Conservation (phyloP, 2,797 vertebrate genomes). For the Sorex maritimensis region DNA sequence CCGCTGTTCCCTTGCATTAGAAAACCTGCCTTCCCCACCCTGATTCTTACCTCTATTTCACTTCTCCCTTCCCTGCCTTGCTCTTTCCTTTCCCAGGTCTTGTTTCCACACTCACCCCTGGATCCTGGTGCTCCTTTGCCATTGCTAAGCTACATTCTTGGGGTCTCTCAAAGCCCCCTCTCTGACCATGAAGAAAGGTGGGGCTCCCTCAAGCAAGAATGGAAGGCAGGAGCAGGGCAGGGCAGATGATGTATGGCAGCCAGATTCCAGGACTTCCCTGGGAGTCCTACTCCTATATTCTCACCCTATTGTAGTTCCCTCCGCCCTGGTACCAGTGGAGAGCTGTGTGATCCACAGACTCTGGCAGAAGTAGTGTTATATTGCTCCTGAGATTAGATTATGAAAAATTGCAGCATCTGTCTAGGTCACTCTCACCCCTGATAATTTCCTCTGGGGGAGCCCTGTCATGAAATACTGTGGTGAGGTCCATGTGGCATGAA, state of each 20-base stretch:
- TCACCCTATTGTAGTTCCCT: neutral
- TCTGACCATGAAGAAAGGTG: slow-evolving; percentile 27
- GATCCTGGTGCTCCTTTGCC: neutral
- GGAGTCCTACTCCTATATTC: neutral
- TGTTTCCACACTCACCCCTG: neutral
- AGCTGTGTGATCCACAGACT: neutral
- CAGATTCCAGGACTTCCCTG: neutral
- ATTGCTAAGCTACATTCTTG: neutral
- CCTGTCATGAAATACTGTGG: neutral
- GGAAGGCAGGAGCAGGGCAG: neutral
- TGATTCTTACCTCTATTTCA: neutral
- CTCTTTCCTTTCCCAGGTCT: slow-evolving; percentile 32
- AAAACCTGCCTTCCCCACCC: neutral
- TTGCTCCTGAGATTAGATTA: neutral
- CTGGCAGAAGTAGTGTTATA: neutral
- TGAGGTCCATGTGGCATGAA: neutral
- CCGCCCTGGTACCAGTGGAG: neutral
- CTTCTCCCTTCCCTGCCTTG: neutral
- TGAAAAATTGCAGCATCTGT: neutral
- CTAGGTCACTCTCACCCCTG: neutral
- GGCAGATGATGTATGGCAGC: neutral
- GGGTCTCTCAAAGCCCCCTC: neutral
- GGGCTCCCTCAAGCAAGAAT: neutral
- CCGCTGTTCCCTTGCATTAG: neutral
- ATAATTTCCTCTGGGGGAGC: neutral